Conservation (phyloP, 2,797 vertebrate genomes). For the Hypotaenidia philippensis region DNA sequence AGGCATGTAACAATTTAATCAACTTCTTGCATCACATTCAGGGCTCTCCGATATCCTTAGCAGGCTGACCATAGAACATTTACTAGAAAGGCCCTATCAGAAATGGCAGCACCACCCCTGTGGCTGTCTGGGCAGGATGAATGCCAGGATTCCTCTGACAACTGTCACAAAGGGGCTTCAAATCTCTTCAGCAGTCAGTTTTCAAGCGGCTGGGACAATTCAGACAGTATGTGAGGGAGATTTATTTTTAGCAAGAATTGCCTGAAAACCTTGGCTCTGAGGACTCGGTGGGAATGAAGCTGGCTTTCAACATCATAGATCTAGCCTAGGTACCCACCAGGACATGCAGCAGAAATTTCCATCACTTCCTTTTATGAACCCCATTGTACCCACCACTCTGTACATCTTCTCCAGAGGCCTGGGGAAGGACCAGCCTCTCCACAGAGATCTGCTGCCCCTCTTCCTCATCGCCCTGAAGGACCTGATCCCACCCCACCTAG, state of each 20-base stretch:
- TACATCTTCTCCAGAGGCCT: neutral
- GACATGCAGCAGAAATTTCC: neutral
- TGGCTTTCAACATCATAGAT: accelerated
- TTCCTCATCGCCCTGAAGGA: neutral
- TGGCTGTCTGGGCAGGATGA: neutral
- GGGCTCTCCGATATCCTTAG: neutral
- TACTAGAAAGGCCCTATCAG: neutral
- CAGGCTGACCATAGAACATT: neutral
- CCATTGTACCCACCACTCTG: accelerated
- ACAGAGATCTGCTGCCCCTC: accelerated
- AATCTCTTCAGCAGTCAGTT: neutral
- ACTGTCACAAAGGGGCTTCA: neutral
- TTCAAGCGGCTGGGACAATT: neutral
- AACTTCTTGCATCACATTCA: neutral
- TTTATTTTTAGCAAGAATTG: neutral
- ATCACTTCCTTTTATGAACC: accelerated
- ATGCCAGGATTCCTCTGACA: neutral
- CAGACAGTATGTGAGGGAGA: neutral
- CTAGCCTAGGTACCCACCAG: neutral
- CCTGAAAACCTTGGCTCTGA: neutral
- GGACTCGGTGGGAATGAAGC: neutral
- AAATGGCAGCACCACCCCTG: neutral
- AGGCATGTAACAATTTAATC: neutral
- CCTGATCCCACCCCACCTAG: neutral
- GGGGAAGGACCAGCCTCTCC: neutral